phyloP scores from a whole-genome alignment of 2,888 invertebrate species.

The Polietes domitor region DNA sequence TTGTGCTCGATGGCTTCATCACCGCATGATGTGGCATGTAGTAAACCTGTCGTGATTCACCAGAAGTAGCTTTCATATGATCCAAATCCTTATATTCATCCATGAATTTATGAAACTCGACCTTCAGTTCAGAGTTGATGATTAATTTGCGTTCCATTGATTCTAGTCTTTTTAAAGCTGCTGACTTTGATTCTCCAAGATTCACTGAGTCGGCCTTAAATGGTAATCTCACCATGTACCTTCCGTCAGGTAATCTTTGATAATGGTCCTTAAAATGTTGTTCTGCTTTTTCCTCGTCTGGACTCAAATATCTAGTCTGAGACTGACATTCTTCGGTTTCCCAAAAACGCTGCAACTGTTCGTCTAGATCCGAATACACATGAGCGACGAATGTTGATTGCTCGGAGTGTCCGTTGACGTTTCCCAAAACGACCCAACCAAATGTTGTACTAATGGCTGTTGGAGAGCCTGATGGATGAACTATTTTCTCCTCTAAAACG shows the following conservation, averaged over 20 bases:
- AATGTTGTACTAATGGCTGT: conserved; percentile 41
- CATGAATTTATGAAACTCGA: not conserved
- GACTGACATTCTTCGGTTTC: conserved; percentile 17
- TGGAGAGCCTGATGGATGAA: conserved; percentile 45
- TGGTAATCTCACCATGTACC: not conserved
- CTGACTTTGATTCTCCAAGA: conserved; percentile 22
- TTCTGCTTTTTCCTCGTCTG: not conserved
- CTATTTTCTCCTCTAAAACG: conserved; percentile 22
- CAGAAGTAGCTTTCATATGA: conserved; percentile 16
- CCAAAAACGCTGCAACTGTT: conserved; percentile 48
- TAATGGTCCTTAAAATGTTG: not conserved
- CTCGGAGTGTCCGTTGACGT: not conserved
- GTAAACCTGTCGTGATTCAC: conserved; percentile 10
- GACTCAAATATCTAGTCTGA: not conserved
- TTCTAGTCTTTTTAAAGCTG: not conserved
- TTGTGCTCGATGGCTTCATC: conserved; percentile 52
- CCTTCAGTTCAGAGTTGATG: not conserved
- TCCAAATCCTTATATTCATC: conserved; percentile 6
- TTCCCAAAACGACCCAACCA: conserved; percentile 38
- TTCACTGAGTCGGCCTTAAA: not conserved
- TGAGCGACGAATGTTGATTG: conserved; percentile 17
- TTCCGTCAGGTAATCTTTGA: not conserved
- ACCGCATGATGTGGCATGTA: conserved; percentile 61
- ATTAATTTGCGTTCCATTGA: conserved; percentile 31
- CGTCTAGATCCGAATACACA: not conserved